Evolutionary conservation across 2,888 invertebrate genomes (phyloP), one percentile per base, ranked within the genome.

Genomic region (Tetrapedia diversipes): DNA sequence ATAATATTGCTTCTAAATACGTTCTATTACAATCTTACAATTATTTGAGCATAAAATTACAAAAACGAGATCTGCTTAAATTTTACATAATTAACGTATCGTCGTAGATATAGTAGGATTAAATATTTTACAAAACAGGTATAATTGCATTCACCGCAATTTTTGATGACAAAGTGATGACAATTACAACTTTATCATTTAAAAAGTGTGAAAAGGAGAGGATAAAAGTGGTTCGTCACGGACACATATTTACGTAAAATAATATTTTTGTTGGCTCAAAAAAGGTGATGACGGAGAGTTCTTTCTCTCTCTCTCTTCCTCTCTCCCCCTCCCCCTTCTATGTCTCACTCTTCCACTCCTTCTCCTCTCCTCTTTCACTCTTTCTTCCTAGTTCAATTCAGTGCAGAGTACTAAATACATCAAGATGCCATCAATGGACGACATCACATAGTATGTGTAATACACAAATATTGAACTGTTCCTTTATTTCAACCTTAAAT

Each of bases 251-350:
- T 86, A 86, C 83, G 83, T 83, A 80, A 82, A 83, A 89, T 79
- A 88, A 88, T 88, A 87, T 89, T 88, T 88, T 86, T 86, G 80
- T 85, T 87, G 86, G 86, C 86, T 87, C 86, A 81, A 85, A 87
- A 86, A 86, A 86, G 83, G 80, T 78, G 76, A 73, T 76, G 79
- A 73, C 80, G 71, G 77, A 72, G 51, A 47, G 54, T 75, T 72
- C 83, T 70, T 51, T 69, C 60, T 24, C 69, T 80, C 76, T 83
- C 75, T 71, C 72, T 78, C 72, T 84, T 77, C 16, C 49, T 27
- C 4, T 51, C n/a, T 29, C 16, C n/a, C n/a, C 29, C 27, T n/a
- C n/a, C n/a, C n/a, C n/a, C n/a, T n/a, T n/a, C n/a, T n/a, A n/a
- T n/a, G n/a, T n/a, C n/a, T n/a, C n/a, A n/a, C n/a, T 72, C 83